Base-by-base conservation (phyloP, 2,888 invertebrate species). In the Eumacrocentrus americanus region DNA sequence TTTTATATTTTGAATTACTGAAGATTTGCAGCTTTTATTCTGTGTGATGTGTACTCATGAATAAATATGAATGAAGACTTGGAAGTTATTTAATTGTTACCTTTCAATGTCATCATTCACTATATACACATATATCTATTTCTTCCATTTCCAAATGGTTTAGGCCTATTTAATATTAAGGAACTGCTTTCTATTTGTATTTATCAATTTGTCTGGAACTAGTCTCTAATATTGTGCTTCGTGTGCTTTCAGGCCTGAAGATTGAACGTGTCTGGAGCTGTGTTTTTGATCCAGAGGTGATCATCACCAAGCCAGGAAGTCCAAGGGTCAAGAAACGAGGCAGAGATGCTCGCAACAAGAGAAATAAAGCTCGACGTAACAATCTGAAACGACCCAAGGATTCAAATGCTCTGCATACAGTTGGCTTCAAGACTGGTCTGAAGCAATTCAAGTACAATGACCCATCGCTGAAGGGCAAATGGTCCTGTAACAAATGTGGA, bases 201-300 rank as follows among this genome's bases (percentile, higher is more conserved):
- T n/a, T n/a, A n/a, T n/a, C n/a, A n/a, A n/a, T n/a, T n/a, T n/a
- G n/a, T n/a, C n/a, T n/a, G n/a, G n/a, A n/a, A n/a, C n/a, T n/a
- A n/a, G n/a, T n/a, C n/a, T n/a, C n/a, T n/a, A n/a, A n/a, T n/a
- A n/a, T n/a, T n/a, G 22, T 18, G 11, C 16, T 44, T 22, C n/a
- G 11, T 20, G 5, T 44, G 44, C 2, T 44, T 44, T 12, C 20
- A 44, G 44, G 14, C 9, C 22, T 44, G 2, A 44, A 44, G 16
- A 44, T 44, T 6, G 44, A 20, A 11, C 44, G 44, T 5, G 44
- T 44, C n/a, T 44, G 44, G 44, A 44, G 44, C 44, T 44, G 44
- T 29, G 5, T 29, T 29, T 4, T 29, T 9, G 29, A 29, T 4
- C 29, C 29, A 9, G 29, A 29, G 9, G 9, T 29, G 4, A 29